Conservation (phyloP, 2,113 vertebrate genomes). For the Castor canadensis region DNA sequence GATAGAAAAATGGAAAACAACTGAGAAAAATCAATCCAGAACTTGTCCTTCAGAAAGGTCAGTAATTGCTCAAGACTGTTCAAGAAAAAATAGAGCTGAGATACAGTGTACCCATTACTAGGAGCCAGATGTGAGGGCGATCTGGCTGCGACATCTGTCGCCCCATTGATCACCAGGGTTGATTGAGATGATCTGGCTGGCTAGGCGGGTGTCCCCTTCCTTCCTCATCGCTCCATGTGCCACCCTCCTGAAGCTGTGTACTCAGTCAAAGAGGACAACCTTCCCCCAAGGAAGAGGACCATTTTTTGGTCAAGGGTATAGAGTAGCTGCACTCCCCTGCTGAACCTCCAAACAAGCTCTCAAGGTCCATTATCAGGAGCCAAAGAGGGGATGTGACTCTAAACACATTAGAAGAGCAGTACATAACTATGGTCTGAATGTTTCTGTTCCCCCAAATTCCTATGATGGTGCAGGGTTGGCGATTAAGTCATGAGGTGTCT, state of each 20-base stretch:
- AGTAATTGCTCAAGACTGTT: neutral
- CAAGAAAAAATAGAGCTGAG: neutral
- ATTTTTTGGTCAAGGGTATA: too few species aligned
- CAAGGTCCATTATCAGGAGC: neutral
- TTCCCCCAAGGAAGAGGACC: too few species aligned
- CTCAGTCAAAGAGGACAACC: too few species aligned
- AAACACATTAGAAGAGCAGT: neutral
- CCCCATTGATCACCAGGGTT: too few species aligned
- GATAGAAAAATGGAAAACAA: neutral
- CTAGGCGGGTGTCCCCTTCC: too few species aligned
- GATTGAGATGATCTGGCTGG: too few species aligned
- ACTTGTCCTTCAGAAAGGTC: neutral
- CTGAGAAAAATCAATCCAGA: neutral
- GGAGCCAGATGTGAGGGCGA: too few species aligned
- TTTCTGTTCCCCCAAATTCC: neutral
- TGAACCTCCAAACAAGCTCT: too few species aligned
- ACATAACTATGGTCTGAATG: neutral
- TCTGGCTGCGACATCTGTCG: too few species aligned
- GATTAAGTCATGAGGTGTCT: neutral
- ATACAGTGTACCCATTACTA: neutral
- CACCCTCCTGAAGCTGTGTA: too few species aligned
- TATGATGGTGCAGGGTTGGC: neutral
- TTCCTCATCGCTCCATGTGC: too few species aligned
- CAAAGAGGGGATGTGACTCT: neutral
- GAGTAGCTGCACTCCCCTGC: too few species aligned